These are phyloP conservation scores for Pterostichus madidus DNA, from an alignment of 2,888 invertebrate genomes.

Conservation along the genomic window DNA sequence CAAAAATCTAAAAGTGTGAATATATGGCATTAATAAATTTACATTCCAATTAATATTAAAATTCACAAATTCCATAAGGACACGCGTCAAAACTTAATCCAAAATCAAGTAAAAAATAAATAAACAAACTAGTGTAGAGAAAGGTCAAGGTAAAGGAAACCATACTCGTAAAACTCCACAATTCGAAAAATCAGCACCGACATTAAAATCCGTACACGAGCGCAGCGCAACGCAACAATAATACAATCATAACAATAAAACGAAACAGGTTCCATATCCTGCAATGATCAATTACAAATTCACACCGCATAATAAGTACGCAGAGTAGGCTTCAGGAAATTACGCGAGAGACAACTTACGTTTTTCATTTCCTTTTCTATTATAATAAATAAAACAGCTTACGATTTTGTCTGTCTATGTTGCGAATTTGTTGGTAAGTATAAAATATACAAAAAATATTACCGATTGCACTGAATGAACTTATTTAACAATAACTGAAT, in stretches of 20 bases:
- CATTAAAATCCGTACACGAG: slow-evolving; percentile 28
- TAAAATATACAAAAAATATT: too few relatives aligned
- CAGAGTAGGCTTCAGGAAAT: slow-evolving; percentile 1
- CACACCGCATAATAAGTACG: slow-evolving; percentile 18
- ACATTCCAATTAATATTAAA: too few relatives aligned
- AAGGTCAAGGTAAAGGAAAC: slow-evolving; percentile 42
- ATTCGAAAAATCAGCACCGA: slow-evolving; percentile 41
- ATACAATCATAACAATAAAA: slow-evolving; percentile 44
- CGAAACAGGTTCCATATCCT: slow-evolving; percentile 44
- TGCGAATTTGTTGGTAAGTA: too few relatives aligned
- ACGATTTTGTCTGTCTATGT: too few relatives aligned
- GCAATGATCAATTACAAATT: slow-evolving; percentile 54
- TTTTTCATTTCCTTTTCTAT: slow-evolving; percentile 36
- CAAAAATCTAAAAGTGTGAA: neutral
- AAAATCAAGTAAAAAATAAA: slow-evolving; percentile 15
- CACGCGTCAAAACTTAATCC: slow-evolving; percentile 17
- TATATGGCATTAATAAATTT: neutral
- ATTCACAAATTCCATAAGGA: neutral
- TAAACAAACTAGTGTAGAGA: slow-evolving; percentile 29
- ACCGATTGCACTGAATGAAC: too few relatives aligned
- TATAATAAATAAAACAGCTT: too few relatives aligned
- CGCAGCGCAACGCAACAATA: slow-evolving; percentile 34
- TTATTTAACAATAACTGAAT: too few relatives aligned
- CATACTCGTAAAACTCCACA: slow-evolving; percentile 6
- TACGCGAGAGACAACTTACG: neutral